phyloP scores from a whole-genome alignment of 2,113 vertebrate species.

The Petrocephalus microphthalmus region DNA sequence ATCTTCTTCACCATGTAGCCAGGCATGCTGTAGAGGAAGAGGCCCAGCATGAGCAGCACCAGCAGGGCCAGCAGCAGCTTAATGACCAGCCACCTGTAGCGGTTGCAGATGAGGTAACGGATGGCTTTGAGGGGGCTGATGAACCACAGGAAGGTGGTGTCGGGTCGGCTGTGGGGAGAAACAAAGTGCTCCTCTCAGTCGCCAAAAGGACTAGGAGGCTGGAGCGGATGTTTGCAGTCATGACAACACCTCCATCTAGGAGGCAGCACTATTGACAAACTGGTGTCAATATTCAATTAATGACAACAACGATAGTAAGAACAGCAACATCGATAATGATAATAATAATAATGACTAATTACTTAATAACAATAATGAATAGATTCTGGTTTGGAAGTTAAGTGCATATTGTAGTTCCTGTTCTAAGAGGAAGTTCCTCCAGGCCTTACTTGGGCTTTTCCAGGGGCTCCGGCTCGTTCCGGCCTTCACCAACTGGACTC shows the following conservation, averaged over 20 bases:
- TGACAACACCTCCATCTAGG: background rate
- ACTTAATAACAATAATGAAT: background rate
- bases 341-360: background rate
- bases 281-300: background rate
- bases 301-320: background rate
- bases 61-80: conserved; percentile 86
- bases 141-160: conserved; percentile 98
- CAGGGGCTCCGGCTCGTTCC: conserved; percentile 89
- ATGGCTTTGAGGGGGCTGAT: conserved; percentile 96
- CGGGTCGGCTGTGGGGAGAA: conserved; percentile 71
- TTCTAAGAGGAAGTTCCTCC: background rate
- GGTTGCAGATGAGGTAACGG: conserved; percentile 95
- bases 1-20: conserved; percentile 98
- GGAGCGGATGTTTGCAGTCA: background rate
- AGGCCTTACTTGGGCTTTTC: conserved; percentile 94
- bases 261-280: conserved; percentile 16
- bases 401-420: background rate
- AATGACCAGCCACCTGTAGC: conserved; percentile 99
- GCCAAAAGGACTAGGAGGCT: background rate
- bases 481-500: conserved; percentile 83
- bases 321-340: background rate
- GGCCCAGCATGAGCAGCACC: conserved; percentile 82
- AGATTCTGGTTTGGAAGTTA: background rate
- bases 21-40: conserved; percentile 97
- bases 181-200: background rate